Evolutionary conservation across 2,888 invertebrate genomes (phyloP).

Genomic region (Omphaloscelis lunosa): DNA sequence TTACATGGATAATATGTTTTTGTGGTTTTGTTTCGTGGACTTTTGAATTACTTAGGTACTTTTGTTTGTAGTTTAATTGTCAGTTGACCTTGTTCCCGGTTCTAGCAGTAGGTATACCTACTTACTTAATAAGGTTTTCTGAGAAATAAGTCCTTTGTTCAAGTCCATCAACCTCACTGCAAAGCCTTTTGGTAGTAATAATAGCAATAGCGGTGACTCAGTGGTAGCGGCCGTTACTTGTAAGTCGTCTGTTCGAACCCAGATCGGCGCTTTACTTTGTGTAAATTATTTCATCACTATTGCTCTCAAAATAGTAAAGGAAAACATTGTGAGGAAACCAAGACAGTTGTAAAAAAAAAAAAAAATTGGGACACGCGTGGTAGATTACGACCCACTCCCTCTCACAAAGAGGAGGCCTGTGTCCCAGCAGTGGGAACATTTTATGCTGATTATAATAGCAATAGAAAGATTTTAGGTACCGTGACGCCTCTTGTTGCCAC

Average conservation of each 20-base stretch:
- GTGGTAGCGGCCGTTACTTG: no score
- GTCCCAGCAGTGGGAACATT: no score
- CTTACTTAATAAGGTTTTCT: not conserved
- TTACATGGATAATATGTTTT: not conserved
- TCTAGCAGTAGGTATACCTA: not conserved
- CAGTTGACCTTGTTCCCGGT: conserved; percentile 4
- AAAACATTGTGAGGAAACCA: no score
- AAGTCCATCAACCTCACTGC: not conserved
- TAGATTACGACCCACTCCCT: no score
- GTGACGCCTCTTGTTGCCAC: not conserved
- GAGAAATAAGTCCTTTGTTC: conserved; percentile 19
- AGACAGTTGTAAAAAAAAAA: no score
- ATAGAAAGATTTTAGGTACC: not conserved
- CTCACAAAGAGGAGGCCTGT: no score
- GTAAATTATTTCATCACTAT: no score
- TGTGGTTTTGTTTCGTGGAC: conserved; percentile 5
- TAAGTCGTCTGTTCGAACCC: no score
- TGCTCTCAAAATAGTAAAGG: no score
- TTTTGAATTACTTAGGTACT: not conserved
- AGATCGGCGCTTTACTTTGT: no score
- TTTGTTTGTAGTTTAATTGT: conserved; percentile 4
- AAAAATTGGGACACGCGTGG: no score
- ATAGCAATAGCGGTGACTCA: not conserved
- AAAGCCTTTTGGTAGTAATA: not conserved
- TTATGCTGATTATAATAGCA: no score